Conservation (phyloP, 2,113 vertebrate species). For the Mustelus asterias region DNA sequence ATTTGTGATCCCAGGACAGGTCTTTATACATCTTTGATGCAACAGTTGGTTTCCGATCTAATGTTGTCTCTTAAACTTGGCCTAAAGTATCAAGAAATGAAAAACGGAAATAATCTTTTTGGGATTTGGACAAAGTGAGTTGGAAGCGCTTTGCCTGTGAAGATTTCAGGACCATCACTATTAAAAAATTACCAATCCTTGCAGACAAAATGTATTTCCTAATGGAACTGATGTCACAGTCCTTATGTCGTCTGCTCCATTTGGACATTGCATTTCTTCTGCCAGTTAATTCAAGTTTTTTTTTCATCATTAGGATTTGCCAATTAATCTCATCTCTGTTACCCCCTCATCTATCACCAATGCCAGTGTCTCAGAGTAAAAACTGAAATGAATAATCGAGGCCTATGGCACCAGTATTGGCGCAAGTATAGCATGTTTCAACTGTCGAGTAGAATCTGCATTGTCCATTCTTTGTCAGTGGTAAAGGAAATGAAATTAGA, state of each 20-base stretch:
- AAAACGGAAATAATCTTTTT: constrained; percentile 44
- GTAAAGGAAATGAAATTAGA: constrained; percentile 91
- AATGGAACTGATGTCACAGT: neutral
- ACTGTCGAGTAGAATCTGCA: constrained; percentile 85
- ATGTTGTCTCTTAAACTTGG: constrained; percentile 40
- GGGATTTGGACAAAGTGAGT: neutral
- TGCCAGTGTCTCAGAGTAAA: constrained; percentile 79
- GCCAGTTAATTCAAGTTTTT: constrained; percentile 64
- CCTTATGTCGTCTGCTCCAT: neutral
- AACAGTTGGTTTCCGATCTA: constrained; percentile 55
- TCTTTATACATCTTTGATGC: constrained; percentile 42
- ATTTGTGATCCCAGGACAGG: neutral
- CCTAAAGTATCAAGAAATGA: constrained; percentile 46
- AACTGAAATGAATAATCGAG: constrained; percentile 81
- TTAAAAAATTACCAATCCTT: neutral
- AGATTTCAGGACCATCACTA: neutral
- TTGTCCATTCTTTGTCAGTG: constrained; percentile 63
- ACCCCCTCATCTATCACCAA: constrained; percentile 73
- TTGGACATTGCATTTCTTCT: neutral
- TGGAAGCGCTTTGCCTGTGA: neutral
- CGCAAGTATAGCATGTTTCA: constrained; percentile 71
- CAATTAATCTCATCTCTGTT: constrained; percentile 70
- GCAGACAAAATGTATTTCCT: neutral
- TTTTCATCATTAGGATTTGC: constrained; percentile 59
- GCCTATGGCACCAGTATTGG: constrained; percentile 64